Evolutionary conservation across 1,140 invertebrate species (phyloP).

Genomic region (Halesus radiatus): DNA sequence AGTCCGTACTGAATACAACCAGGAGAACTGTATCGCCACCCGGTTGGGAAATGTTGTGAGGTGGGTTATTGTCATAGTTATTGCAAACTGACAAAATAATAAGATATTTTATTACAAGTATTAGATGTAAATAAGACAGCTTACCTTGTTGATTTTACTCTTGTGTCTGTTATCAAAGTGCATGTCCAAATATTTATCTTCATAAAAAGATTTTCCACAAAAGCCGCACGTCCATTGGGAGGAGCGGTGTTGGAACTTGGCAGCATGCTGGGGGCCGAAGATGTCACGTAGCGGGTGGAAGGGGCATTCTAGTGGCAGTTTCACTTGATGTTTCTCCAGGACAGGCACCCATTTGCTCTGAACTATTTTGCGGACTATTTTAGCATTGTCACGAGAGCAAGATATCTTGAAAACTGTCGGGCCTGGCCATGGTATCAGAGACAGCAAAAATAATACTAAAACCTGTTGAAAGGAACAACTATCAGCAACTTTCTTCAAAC

Average conservation of each 20-base stretch:
- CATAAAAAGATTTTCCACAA: constrained; percentile 93
- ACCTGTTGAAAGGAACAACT: constrained; percentile 70
- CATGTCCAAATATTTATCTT: constrained; percentile 88
- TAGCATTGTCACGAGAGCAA: constrained; percentile 89
- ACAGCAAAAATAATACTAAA: constrained; percentile 82
- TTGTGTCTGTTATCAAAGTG: constrained; percentile 94
- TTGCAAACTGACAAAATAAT: too few species aligned
- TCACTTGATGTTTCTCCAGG: constrained; percentile 84
- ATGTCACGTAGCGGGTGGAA: constrained; percentile 90
- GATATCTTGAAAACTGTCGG: constrained; percentile 88
- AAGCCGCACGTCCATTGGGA: constrained; percentile 92
- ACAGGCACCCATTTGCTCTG: constrained; percentile 93
- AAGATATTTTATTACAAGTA: too few species aligned
- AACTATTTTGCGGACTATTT: constrained; percentile 89
- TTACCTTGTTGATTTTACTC: constrained; percentile 86
- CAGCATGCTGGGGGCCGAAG: constrained; percentile 85
- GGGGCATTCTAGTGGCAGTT: constrained; percentile 89
- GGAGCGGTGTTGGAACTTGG: constrained; percentile 84
- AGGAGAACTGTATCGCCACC: too few species aligned
- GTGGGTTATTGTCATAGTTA: too few species aligned
- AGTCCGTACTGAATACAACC: too few species aligned
- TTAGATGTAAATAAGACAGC: background rate
- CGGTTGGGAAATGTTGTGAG: too few species aligned
- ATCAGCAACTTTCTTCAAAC: background rate
- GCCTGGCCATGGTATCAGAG: constrained; percentile 89